A percentile compares a stretch with the other conserved stretches of the same genome.
Evolutionary conservation across 2,888 invertebrate genomes (phyloP).

Genomic region (Theodoxus fluviatilis): DNA sequence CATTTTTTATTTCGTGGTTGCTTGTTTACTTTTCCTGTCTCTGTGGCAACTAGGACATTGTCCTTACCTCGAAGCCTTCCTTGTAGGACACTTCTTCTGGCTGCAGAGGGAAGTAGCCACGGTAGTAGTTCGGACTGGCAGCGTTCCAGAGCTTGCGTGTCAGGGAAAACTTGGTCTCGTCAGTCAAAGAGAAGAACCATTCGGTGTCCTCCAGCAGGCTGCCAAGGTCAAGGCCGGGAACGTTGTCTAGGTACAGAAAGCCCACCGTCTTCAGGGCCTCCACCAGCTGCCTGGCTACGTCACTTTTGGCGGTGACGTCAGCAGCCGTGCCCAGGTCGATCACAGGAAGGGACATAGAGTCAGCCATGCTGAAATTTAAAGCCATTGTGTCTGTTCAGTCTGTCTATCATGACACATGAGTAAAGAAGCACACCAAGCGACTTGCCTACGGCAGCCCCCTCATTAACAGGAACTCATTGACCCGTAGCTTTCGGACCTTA

Average conservation of each 20-base stretch:
- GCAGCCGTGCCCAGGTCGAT: constrained; percentile 39
- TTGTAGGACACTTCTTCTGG: constrained; percentile 42
- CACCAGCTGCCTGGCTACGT: constrained; percentile 38
- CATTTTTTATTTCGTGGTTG: too few relatives aligned
- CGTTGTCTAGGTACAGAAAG: constrained; percentile 44
- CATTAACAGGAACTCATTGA: too few relatives aligned
- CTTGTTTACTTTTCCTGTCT: too few relatives aligned
- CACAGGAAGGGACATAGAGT: constrained; percentile 33
- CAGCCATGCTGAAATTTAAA: too few relatives aligned
- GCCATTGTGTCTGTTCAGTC: too few relatives aligned
- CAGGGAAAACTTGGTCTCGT: constrained; percentile 35
- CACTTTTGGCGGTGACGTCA: constrained; percentile 30
- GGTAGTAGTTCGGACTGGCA: constrained; percentile 39
- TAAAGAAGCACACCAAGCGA: too few relatives aligned
- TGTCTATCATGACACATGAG: too few relatives aligned
- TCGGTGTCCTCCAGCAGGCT: constrained; percentile 36
- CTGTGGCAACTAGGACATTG: too few relatives aligned
- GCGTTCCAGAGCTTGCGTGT: constrained; percentile 40
- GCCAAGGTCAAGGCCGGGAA: constrained; percentile 38
- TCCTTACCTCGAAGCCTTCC: constrained; percentile 48
- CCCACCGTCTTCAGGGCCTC: constrained; percentile 44
- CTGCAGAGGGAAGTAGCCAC: constrained; percentile 47
- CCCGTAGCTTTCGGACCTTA: too few relatives aligned
- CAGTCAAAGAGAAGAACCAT: constrained; percentile 41
- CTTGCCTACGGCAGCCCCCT: too few relatives aligned